Base-by-base conservation (phyloP, 2,113 vertebrate species). In the Carassius auratus region DNA sequence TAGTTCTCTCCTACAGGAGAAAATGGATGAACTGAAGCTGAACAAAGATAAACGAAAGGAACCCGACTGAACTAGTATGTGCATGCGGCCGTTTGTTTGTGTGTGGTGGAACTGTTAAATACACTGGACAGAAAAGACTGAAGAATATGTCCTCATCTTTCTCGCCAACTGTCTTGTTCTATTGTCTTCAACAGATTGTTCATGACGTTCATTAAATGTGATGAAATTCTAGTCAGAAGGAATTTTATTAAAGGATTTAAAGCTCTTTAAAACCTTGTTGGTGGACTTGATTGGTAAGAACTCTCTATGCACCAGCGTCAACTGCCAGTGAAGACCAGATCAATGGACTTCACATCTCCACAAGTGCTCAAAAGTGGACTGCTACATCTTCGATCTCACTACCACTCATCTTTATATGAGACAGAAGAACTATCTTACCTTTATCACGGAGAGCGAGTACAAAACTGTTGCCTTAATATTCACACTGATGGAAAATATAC, bases 11-110 rank as follows among this genome's bases (percentile, higher is more conserved):
- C 87, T 95, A 80, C 93, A 92, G 77, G 94, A 93, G 85, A 94
- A 95, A 90, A 92, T 95, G 93, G 93, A 93, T 85, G 94, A 94
- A 87, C 88, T 95, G 68, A 92, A 95, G 55, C 91, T 95, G 75
- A 91, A 92, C 90, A 93, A 90, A 92, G 94, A 95, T 88, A 93
- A 94, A 89, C 93, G 92, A 90, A 83, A 92, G 81, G 94, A 94
- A 83, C 94, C 95, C 0, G 94, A 95, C 92, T 95, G 93, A 94
- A 68, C 59, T 66, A 50, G 2, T 13, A 21, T 15, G 0, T 57
- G 23, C 77, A 81, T 50, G 62, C 68, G 78, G 78, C n/a, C n/a
- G 5, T 33, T n/a, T 73, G 30, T 33, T 57, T 55, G 81, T 71
- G 48, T 83, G 45, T 57, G 66, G 76, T 77, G 23, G 21, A 52